phyloP scores from a whole-genome alignment of 2,113 vertebrate species.

The Syngnathus scovelli region DNA sequence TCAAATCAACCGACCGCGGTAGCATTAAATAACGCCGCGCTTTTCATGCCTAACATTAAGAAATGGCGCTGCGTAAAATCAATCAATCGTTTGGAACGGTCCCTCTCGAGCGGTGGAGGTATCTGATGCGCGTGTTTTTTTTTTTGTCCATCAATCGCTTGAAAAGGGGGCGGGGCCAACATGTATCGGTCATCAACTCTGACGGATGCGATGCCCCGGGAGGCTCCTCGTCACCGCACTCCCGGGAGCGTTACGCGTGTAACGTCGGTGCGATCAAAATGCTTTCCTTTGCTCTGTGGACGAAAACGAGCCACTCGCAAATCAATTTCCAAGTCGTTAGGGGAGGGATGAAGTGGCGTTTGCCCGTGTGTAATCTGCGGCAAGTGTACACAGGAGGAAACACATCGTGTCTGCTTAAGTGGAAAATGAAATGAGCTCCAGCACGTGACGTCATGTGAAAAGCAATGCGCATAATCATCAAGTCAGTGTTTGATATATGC shows the following conservation, averaged over 20 bases:
- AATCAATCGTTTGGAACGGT: conserved; percentile 2
- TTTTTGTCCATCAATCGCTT: conserved; percentile 5
- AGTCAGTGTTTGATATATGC: too few relatives aligned
- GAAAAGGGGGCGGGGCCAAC: conserved; percentile 15
- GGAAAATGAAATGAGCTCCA: not conserved
- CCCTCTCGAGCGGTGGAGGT: not conserved
- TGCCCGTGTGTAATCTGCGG: not conserved
- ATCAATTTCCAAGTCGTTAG: conserved; percentile 51
- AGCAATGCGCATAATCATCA: too few relatives aligned
- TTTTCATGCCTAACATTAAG: conserved; percentile 4
- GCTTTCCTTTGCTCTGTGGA: conserved; percentile 24
- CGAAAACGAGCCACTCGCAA: conserved; percentile 24
- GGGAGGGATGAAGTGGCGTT: conserved; percentile 32
- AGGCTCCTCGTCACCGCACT: conserved; percentile 26
- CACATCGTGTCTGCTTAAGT: not conserved
- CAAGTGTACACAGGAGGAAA: not conserved
- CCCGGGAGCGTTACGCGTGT: conserved; percentile 3
- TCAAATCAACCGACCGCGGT: conserved; percentile 15
- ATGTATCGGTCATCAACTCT: conserved; percentile 30
- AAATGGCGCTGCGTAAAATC: conserved; percentile 6
- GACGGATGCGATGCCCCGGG: conserved; percentile 30
- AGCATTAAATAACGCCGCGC: conserved; percentile 8
- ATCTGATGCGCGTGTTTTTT: not conserved
- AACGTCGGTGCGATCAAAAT: conserved; percentile 23
- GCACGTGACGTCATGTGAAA: too few relatives aligned